Evolutionary conservation across 2,797 vertebrate genomes (phyloP), one percentile per base, ranked within the genome.

Genomic region (Poecilia gillii): DNA sequence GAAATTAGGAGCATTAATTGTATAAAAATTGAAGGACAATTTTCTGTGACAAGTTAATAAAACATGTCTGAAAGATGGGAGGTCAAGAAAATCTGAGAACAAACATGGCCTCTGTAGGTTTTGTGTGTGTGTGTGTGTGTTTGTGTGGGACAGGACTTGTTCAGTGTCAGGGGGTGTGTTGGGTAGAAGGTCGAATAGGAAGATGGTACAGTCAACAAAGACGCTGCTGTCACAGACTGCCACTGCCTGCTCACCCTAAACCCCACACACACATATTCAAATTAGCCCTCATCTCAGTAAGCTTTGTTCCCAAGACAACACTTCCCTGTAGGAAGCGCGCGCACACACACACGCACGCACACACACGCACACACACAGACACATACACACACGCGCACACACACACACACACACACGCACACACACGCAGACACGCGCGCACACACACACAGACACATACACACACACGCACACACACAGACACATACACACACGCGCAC

Each of bases 131-230:
- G n/a, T 45, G 64, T 39, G 64, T 36, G 62, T 20, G 33, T 64
- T 31, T 7, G 62, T 1, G 62, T 80, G 62, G 16, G 7, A 23
- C 74, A 33, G 76, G 75, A 74, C 36, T 71, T 74, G 57, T 31
- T 55, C 71, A 75, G 72, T 64, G 76, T 46, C 31, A 4, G 43
- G 71, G 36, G 74, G 36, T 57, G 72, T 46, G 36, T 13, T 55
- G 72, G 16, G 72, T 23, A 83, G 88, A 62, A 75, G 74, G 57
- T 45, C 74, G 46, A 86, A 87, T 62, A n/a, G 82, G 80, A 83
- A 81, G 82, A 76, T 90, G 90, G 89, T 85, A 89, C 81, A 79
- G 81, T 76, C 68, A 79, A 80, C 86, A 91, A 86, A 85, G 90
- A 89, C 79, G 16, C 31, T 71, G 85, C 85, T 90, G 83, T 90